Conservation (phyloP, 2,797 vertebrate genomes). For the Propithecus perrieri region DNA sequence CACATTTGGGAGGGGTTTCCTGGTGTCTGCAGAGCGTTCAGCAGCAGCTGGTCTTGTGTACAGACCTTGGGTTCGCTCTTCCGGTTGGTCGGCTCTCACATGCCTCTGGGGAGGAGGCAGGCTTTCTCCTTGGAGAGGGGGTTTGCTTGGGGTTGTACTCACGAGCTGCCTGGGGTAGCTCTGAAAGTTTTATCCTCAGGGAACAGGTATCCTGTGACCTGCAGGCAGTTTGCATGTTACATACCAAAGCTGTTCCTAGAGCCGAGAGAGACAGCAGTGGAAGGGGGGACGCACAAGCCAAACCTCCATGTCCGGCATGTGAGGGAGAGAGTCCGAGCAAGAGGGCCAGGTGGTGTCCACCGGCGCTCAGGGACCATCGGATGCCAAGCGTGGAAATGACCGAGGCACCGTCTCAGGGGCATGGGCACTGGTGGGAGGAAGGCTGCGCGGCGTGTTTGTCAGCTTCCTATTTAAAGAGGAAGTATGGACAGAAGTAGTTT, state of each 20-base stretch:
- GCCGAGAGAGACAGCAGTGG: not conserved
- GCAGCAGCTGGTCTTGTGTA: not conserved
- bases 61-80: not conserved
- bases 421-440: accelerated
- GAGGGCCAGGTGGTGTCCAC: not conserved
- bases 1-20: not conserved
- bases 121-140: not conserved
- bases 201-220: not conserved
- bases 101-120: not conserved
- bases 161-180: not conserved
- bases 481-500: not conserved
- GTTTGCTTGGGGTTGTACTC: not conserved
- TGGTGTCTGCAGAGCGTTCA: not conserved
- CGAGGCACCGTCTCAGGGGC: not conserved
- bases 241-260: not conserved
- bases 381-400: not conserved
- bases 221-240: not conserved
- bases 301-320: not conserved
- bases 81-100: not conserved
- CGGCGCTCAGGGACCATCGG: accelerated
- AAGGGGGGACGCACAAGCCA: not conserved
- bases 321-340: not conserved
- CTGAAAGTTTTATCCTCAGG: not conserved
- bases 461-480: slow-evolving; percentile 36
- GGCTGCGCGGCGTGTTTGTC: not conserved